Base-by-base conservation (phyloP, 2,797 vertebrate genomes). In the Serranus cabrilla region DNA sequence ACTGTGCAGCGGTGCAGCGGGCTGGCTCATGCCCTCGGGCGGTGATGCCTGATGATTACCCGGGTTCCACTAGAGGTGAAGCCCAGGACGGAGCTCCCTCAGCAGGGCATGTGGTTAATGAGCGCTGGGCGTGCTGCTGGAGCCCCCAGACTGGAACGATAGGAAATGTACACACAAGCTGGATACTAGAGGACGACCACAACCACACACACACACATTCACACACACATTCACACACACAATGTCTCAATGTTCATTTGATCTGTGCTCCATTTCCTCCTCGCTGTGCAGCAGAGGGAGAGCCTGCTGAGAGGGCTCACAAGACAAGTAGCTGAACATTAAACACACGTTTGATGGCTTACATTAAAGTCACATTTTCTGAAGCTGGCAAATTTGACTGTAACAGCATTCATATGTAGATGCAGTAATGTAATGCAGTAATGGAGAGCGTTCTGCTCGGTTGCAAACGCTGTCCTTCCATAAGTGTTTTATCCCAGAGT, bases 51-150 rank as follows among this genome's bases (percentile, higher is more conserved):
- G 72, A 67, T 87, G 90, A 92, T 93, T 91, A 87, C 72, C 51
- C 42, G 75, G 81, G 87, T 88, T 87, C 67, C 68, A 37, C 46
- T 34, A 72, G 78, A 89, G 91, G 89, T 91, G 85, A 90, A 87
- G 75, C 82, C 72, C 76, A 80, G 82, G 77, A 82, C 25, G 17
- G 78, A 79, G 82, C 49, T 82, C 86, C 75, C 84, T 85, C 85
- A 84, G 89, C 62, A 54, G 87, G 87, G 79, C 74, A 82, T 82
- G 62, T 58, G 62, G 74, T 83, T 90, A 90, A 89, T 90, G 82
- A 89, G 79, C 23, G 46, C 65, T 70, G 77, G 68, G 72, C 20
- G 51, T 80, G 81, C 62, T 72, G 71, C 81, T 81, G 81, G 72
- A 88, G 66, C 66, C 70, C 65, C 52, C 74, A 81, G 78, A 86